Conservation (phyloP, 2,113 vertebrate species). For the Columbina picui region DNA sequence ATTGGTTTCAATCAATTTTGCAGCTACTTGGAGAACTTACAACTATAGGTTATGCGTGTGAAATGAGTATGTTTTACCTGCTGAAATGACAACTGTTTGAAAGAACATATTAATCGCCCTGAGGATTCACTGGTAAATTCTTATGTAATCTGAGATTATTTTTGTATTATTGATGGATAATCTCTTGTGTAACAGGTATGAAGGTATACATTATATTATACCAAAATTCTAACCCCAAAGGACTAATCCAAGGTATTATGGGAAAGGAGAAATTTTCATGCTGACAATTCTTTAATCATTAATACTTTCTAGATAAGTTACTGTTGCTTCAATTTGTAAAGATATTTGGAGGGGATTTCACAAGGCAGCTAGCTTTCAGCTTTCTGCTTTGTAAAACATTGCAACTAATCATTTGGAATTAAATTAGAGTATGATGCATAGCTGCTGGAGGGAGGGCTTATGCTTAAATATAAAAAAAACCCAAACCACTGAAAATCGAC, state of each 20-base stretch:
- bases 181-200: background rate
- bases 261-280: background rate
- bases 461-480: background rate
- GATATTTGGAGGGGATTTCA: background rate
- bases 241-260: background rate
- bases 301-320: background rate
- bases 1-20: background rate
- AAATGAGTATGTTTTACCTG: background rate
- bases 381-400: background rate
- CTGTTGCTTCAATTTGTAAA: background rate
- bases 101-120: background rate
- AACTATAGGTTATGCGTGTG: background rate
- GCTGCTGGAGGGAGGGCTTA: background rate
- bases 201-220: background rate
- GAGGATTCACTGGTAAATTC: background rate
- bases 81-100: background rate
- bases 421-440: background rate
- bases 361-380: background rate
- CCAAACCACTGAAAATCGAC: background rate
- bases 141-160: background rate
- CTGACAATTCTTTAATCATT: background rate
- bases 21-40: background rate
- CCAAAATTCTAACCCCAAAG: background rate
- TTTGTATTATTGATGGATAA: conserved; percentile 6
- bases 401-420: background rate